phyloP scores from a whole-genome alignment of 2,888 invertebrate species.

The Spodoptera exigua region DNA sequence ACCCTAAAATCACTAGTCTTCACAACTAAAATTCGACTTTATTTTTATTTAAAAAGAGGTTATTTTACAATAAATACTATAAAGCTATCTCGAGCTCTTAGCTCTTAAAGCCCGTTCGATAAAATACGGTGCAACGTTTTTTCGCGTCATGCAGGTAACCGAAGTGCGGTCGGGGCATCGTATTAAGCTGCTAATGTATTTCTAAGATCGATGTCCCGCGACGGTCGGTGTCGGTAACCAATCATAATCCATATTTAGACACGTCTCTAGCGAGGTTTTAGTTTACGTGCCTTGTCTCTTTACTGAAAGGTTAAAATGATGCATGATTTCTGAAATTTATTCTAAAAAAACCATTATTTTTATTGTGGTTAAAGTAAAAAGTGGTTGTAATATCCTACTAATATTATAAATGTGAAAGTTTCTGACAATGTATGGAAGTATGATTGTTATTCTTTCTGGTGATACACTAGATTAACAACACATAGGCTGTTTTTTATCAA shows the following conservation, averaged over 20 bases:
- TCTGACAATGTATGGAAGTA: no score
- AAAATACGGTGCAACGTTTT: slow-evolving; percentile 39
- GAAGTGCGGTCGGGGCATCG: slow-evolving; percentile 44
- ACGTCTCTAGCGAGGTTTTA: slow-evolving; percentile 17
- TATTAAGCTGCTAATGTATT: slow-evolving; percentile 63
- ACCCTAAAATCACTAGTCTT: no score
- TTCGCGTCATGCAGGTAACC: slow-evolving; percentile 59
- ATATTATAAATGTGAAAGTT: no score
- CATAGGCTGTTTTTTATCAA: no score
- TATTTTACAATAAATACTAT: background rate
- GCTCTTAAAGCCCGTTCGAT: slow-evolving; percentile 15
- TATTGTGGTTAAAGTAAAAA: background rate
- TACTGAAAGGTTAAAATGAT: slow-evolving; percentile 9
- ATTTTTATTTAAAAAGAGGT: slow-evolving; percentile 4
- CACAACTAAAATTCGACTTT: no score
- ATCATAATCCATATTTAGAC: slow-evolving; percentile 61
- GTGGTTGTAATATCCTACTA: no score
- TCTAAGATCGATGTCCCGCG: slow-evolving; percentile 59
- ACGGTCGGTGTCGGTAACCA: slow-evolving; percentile 44
- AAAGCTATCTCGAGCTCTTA: background rate
- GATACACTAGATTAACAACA: no score
- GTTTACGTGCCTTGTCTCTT: slow-evolving; percentile 9
- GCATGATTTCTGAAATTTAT: slow-evolving; percentile 1
- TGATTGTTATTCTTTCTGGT: no score
- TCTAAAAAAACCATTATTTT: background rate